Conservation (phyloP, 2,797 vertebrate genomes). For the Eupleurogrammus muticus region DNA sequence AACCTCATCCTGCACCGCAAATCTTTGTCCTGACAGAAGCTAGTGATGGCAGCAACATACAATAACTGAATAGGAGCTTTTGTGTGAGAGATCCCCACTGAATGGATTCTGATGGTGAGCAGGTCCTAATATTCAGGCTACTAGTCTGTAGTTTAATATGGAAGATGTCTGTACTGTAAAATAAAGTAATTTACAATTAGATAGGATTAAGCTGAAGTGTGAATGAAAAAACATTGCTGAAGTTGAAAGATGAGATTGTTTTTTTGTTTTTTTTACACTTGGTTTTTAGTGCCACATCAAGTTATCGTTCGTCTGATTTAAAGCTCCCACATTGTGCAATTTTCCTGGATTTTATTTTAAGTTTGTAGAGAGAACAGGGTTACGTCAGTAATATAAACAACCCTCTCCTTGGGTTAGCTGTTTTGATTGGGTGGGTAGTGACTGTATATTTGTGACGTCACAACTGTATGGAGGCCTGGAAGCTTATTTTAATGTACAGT, state of each 20-base stretch:
- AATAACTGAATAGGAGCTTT: constrained; percentile 17
- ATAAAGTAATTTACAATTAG: neutral
- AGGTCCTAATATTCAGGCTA: neutral
- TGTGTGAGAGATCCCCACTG: constrained; percentile 14
- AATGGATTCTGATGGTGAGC: neutral
- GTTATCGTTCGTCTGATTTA: too few species aligned
- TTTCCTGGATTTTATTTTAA: too few species aligned
- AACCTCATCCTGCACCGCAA: neutral
- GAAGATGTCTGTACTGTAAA: neutral
- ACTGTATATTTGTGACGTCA: too few species aligned
- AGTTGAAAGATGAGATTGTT: neutral
- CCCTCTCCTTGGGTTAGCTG: too few species aligned
- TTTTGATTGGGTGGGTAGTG: too few species aligned
- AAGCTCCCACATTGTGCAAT: too few species aligned
- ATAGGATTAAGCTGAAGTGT: neutral
- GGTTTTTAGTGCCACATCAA: neutral
- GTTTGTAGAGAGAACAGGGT: too few species aligned
- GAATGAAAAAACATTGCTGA: neutral
- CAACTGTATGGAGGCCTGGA: too few species aligned
- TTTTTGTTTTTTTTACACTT: constrained; percentile 1
- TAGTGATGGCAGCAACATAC: neutral
- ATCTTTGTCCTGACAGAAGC: neutral
- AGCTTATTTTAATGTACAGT: too few species aligned
- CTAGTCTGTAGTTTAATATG: neutral
- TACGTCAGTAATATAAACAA: too few species aligned